A percentile compares a stretch with the other conserved stretches of the same genome.
Evolutionary conservation across 2,888 invertebrate genomes (phyloP).

Genomic region (Lasioglossum marginatum): DNA sequence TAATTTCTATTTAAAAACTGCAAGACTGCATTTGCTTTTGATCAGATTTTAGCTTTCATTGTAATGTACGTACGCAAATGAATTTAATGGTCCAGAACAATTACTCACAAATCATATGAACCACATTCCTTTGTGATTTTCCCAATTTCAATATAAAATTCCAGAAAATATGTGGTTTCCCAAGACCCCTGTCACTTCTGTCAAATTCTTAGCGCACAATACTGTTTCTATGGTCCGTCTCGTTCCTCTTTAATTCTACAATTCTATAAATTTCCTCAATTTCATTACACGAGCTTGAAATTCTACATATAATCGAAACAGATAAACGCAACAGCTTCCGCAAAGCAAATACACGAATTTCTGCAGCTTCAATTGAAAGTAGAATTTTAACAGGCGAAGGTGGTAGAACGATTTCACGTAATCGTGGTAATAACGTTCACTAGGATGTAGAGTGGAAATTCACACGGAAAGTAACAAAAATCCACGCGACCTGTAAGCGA

Average conservation of each 20-base stretch:
- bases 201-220: no score
- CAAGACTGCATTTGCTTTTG: background rate
- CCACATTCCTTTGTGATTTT: background rate
- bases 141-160: background rate
- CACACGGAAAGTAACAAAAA: background rate
- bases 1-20: background rate
- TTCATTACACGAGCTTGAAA: background rate
- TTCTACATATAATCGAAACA: background rate
- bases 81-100: background rate
- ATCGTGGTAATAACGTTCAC: background rate
- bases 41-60: background rate
- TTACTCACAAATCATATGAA: background rate
- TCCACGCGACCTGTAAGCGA: background rate
- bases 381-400: background rate
- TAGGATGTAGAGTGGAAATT: background rate
- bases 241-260: background rate
- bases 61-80: background rate
- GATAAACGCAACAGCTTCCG: background rate
- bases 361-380: background rate
- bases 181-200: no score
- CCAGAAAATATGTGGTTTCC: no score
- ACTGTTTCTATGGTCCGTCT: background rate
- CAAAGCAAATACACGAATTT: background rate
- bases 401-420: background rate
- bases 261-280: background rate